Conservation (phyloP, 2,113 vertebrate genomes). For the Pristiophorus japonicus region DNA sequence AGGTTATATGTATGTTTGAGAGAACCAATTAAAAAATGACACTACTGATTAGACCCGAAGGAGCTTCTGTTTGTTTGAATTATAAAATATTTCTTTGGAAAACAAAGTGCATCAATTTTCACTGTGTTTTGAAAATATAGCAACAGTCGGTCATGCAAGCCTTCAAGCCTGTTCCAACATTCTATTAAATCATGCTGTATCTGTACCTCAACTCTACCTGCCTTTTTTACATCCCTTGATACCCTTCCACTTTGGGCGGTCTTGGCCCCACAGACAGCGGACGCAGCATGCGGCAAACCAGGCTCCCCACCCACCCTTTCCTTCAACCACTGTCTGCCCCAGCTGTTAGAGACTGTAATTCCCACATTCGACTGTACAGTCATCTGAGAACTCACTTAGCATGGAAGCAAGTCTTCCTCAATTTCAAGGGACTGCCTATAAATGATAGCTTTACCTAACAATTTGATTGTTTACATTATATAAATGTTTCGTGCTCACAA, state of each 20-base stretch:
- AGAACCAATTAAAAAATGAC: neutral
- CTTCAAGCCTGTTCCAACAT: neutral
- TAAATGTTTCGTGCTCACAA: neutral
- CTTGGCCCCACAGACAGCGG: too few relatives aligned
- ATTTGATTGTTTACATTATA: neutral
- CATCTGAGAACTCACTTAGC: too few relatives aligned
- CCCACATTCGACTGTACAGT: too few relatives aligned
- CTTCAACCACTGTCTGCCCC: too few relatives aligned
- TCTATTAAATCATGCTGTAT: neutral
- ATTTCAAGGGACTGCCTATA: too few relatives aligned
- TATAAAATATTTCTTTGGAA: too few relatives aligned
- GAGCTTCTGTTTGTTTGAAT: neutral
- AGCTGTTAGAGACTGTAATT: too few relatives aligned
- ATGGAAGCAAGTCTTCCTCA: too few relatives aligned
- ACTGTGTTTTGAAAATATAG: neutral
- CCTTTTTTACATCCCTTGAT: neutral
- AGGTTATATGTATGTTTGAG: neutral
- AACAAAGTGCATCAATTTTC: neutral
- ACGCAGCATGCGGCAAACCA: too few relatives aligned
- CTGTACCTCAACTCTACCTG: neutral
- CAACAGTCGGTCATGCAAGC: neutral
- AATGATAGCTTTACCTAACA: neutral
- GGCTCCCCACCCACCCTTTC: too few relatives aligned
- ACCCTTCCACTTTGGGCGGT: too few relatives aligned
- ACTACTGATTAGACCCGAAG: neutral